These are phyloP conservation scores for Clanis bilineata DNA, from an alignment of 2,888 invertebrate genomes.

Conservation along the genomic window DNA sequence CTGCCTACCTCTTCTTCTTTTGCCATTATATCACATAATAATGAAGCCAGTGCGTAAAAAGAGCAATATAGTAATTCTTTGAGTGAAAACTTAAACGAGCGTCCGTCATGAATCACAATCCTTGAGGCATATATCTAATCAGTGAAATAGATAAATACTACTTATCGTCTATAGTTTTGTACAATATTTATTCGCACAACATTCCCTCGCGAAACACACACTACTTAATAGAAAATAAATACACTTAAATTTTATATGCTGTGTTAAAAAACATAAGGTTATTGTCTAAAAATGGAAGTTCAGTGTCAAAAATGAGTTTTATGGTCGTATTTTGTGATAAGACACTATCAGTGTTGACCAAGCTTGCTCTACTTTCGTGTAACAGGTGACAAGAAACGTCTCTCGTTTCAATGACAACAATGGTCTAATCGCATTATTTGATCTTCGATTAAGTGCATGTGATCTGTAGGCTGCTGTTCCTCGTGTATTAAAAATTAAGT, in stretches of 20 bases:
- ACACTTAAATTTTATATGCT: neutral
- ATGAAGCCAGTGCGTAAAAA: neutral
- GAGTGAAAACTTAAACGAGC: conserved; percentile 17
- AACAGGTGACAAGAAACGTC: conserved; percentile 53
- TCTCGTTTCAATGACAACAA: conserved; percentile 1
- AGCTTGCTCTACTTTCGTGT: conserved; percentile 63
- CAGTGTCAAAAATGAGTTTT: conserved; percentile 57
- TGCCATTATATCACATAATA: neutral
- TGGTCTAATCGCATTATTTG: conserved; percentile 1
- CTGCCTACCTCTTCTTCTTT: too few species aligned
- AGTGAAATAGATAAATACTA: conserved; percentile 60
- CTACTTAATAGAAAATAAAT: neutral
- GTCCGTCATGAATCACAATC: conserved; percentile 50
- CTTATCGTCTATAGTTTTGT: conserved; percentile 66
- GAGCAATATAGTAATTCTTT: neutral
- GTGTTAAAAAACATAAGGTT: neutral
- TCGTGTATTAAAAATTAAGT: neutral
- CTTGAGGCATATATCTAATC: conserved; percentile 76
- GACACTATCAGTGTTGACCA: conserved; percentile 66
- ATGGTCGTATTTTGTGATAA: conserved; percentile 65
- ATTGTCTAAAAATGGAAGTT: neutral
- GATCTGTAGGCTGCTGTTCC: neutral
- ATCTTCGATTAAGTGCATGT: neutral
- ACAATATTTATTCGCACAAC: conserved; percentile 52
- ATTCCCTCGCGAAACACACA: conserved; percentile 22